A percentile compares a stretch with the other conserved stretches of the same genome.
phyloP scores from a whole-genome alignment of 23 tunicate species.

The Ciona savignyi region DNA sequence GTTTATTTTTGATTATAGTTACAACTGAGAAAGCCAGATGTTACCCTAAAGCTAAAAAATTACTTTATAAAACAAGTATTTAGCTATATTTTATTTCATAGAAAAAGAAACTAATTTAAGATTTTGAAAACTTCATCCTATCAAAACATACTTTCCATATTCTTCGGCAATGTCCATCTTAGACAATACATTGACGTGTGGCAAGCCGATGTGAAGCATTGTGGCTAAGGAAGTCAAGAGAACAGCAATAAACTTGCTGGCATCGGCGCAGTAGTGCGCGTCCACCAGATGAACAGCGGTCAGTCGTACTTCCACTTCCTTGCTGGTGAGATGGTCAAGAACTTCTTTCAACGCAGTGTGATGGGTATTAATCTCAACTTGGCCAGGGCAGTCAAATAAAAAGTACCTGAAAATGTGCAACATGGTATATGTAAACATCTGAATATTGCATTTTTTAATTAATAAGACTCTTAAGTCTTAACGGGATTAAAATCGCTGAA shows the following conservation, averaged over 20 bases:
- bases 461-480: too few species aligned
- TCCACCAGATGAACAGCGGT: slow-evolving; percentile 91
- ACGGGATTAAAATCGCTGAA: too few species aligned
- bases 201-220: slow-evolving; percentile 88
- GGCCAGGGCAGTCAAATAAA: slow-evolving; percentile 98
- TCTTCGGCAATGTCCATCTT: slow-evolving; percentile 94
- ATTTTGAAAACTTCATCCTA: too few species aligned
- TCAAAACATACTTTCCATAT: slow-evolving; percentile 86
- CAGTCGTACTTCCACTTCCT: slow-evolving; percentile 37
- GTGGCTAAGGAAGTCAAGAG: slow-evolving; percentile 73
- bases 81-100: too few species aligned
- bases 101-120: too few species aligned
- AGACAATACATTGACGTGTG: slow-evolving; percentile 87
- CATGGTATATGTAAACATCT: not conserved
- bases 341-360: slow-evolving; percentile 58
- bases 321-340: slow-evolving; percentile 39
- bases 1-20: too few species aligned
- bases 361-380: slow-evolving; percentile 90
- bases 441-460: not conserved
- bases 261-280: slow-evolving; percentile 74
- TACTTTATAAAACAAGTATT: too few species aligned
- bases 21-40: too few species aligned
- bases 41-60: too few species aligned
- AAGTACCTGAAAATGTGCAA: slow-evolving; percentile 55
- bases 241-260: slow-evolving; percentile 79